Percentiles rank a stretch among this genome's conserved stretches.
Evolutionary conservation across 2,113 vertebrate species (phyloP).

Genomic region (Sporophila hypoxantha): DNA sequence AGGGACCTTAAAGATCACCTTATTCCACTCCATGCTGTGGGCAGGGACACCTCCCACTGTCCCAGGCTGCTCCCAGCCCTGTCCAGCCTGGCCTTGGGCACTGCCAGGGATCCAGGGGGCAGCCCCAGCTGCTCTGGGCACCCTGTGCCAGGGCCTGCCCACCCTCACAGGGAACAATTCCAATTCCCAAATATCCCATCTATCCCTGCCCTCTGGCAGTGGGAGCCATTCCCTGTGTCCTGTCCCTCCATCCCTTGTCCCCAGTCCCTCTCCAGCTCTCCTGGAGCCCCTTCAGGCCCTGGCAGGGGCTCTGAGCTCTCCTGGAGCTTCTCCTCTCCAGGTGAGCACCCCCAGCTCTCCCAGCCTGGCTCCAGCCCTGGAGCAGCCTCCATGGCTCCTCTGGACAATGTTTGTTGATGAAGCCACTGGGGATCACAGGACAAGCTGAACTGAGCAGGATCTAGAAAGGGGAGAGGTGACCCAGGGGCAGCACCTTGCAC

Average conservation of each 20-base stretch:
- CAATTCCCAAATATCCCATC: rapidly evolving
- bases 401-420: background rate
- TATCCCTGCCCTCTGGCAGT: rapidly evolving
- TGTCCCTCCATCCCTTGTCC: background rate
- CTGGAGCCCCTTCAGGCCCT: background rate
- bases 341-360: background rate
- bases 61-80: rapidly evolving
- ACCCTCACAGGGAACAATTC: rapidly evolving
- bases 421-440: too few relatives aligned
- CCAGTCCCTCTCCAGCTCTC: background rate
- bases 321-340: background rate
- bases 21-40: background rate
- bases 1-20: background rate
- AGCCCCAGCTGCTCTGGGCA: background rate
- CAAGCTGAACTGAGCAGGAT: too few relatives aligned
- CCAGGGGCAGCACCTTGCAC: background rate
- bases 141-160: background rate
- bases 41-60: rapidly evolving
- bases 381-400: background rate
- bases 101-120: background rate
- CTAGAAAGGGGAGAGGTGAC: too few relatives aligned
- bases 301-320: background rate
- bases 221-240: background rate
- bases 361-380: background rate
- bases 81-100: background rate